Base-by-base conservation (phyloP, 2,888 invertebrate genomes). In the Hyposoter dolosus region DNA sequence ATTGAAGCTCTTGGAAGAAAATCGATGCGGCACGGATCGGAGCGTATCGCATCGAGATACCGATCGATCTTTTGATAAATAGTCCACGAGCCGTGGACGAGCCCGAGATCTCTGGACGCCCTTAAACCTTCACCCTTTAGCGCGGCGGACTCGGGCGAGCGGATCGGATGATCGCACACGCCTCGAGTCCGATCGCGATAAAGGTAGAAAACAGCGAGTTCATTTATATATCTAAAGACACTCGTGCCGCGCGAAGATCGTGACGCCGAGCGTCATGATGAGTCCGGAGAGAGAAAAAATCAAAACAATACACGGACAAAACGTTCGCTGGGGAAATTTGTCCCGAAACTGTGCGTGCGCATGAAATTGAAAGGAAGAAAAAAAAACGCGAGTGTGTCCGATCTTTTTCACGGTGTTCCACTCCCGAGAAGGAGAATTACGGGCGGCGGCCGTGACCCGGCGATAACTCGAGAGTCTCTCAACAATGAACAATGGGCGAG, bases 1-100 rank as follows among this genome's bases (percentile, higher is more conserved):
- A 93, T 93, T 93, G 93, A 93, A 93, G 93, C 93, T 92, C 93
- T 93, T 93, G 92, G 92, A 15, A 28, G 93, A 93, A 92, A 93
- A 93, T 93, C 93, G 93, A 93, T 93, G 92, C 92, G 91, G 91
- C 84, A 82, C 85, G 84, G 88, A 88, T 88, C 81, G 72, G 83
- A 88, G 90, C 90, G 91, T 91, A 93, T 93, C 93, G 93, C 89
- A 91, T 89, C 89, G 92, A 93, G 93, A 93, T 93, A 93, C 92
- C 93, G 93, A 93, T 93, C 93, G 93, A 93, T 92, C 93, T 93
- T 92, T 92, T 93, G 93, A 93, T 93, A 93, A 93, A 93, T 93
- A 93, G 93, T 93, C 92, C 91, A 93, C 92, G 93, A 93, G 92
- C 93, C 92, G 92, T 92, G 91, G 93, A 93, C 92, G 93, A 93